phyloP scores from a whole-genome alignment of 1,140 invertebrate genomes.

The Macrosteles quadrilineatus region DNA sequence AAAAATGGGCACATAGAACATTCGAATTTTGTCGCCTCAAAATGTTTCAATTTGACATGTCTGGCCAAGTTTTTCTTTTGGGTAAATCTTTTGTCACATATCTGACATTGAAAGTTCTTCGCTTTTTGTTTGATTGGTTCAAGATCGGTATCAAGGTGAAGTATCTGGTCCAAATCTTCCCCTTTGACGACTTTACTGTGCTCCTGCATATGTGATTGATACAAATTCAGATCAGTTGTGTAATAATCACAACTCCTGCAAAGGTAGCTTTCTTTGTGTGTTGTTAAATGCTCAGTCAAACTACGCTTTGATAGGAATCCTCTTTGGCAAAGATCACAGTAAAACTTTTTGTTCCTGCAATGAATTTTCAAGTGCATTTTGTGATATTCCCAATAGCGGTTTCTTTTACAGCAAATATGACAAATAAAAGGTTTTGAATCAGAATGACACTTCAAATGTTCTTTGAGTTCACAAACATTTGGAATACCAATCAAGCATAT shows the following conservation, averaged over 20 bases:
- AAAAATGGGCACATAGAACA: background rate
- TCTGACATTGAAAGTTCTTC: constrained; percentile 13
- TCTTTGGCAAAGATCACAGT: constrained; percentile 6
- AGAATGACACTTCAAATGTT: background rate
- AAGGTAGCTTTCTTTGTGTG: background rate
- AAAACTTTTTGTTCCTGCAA: background rate
- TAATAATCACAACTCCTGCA: background rate
- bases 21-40: background rate
- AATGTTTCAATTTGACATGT: background rate
- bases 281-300: background rate
- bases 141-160: background rate
- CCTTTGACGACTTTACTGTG: background rate
- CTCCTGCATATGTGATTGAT: background rate
- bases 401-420: constrained; percentile 13
- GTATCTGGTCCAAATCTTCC: background rate
- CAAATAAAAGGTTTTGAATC: constrained; percentile 4
- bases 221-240: background rate
- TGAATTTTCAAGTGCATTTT: constrained; percentile 12
- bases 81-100: constrained; percentile 5
- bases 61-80: constrained; percentile 5
- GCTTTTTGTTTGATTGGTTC: background rate
- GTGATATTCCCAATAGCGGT: background rate
- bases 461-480: background rate
- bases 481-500: background rate
- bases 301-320: background rate